These are phyloP conservation scores for Epiperipatus broadwayi DNA, from an alignment of 2,888 invertebrate genomes.

Conservation along the genomic window DNA sequence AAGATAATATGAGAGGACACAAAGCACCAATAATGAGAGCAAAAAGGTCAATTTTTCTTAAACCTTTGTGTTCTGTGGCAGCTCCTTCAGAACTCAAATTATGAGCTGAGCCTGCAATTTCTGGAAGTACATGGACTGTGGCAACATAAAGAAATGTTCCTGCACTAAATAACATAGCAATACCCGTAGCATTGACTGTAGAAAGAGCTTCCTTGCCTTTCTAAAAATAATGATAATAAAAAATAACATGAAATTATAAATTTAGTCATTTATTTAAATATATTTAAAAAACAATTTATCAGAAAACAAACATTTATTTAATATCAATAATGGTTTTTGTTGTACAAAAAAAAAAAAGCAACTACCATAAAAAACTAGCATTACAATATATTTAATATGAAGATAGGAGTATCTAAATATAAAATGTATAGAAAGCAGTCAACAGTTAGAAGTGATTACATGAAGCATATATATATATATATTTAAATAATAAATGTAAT, in stretches of 20 bases:
- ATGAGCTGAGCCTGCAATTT: constrained; percentile 36
- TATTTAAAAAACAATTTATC: neutral
- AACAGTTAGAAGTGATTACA: too few species aligned
- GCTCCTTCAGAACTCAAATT: constrained; percentile 20
- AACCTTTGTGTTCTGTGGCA: constrained; percentile 22
- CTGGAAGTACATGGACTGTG: constrained; percentile 92
- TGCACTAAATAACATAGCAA: constrained; percentile 95
- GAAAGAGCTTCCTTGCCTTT: constrained; percentile 75
- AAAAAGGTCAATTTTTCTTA: constrained; percentile 44
- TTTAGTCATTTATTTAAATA: too few species aligned
- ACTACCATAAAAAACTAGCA: too few species aligned
- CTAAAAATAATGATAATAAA: constrained; percentile 32
- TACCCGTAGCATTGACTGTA: constrained; percentile 76
- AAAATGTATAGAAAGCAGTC: too few species aligned
- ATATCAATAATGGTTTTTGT: neutral
- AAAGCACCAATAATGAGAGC: constrained; percentile 69
- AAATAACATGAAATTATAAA: constrained; percentile 9
- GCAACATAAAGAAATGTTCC: constrained; percentile 97
- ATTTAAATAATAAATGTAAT: too few species aligned
- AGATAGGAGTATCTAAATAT: too few species aligned
- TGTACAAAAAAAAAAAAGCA: too few species aligned
- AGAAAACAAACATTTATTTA: neutral
- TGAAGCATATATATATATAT: too few species aligned
- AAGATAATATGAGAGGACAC: constrained; percentile 66
- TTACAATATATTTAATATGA: too few species aligned